Conservation (phyloP, 2,113 vertebrate species). For the Hiodon tergisus region DNA sequence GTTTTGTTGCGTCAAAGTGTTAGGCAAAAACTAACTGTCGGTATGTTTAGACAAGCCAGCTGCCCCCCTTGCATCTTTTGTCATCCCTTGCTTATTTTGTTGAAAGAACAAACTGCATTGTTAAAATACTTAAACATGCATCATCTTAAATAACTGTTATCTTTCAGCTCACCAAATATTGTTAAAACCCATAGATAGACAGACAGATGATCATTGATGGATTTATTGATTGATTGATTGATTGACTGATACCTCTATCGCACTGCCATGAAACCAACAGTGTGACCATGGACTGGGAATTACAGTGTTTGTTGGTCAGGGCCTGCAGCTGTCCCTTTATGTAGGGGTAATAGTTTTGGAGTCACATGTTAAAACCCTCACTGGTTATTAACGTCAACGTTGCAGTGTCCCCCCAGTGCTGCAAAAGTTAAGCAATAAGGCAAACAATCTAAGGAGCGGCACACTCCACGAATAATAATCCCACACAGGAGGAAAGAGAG, state of each 20-base stretch:
- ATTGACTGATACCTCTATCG: neutral
- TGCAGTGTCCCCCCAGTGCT: slow-evolving; percentile 49
- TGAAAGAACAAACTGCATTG: too few relatives aligned
- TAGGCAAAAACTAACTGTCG: too few relatives aligned
- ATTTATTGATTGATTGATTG: too few relatives aligned
- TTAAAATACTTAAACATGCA: too few relatives aligned
- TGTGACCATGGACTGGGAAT: neutral
- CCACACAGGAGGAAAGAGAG: slow-evolving; percentile 25
- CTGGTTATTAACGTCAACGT: slow-evolving; percentile 57
- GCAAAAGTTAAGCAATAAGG: slow-evolving; percentile 47
- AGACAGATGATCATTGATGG: too few relatives aligned
- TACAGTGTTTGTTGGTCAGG: slow-evolving; percentile 9
- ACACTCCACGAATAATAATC: slow-evolving; percentile 48
- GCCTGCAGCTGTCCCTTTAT: slow-evolving; percentile 61
- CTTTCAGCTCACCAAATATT: too few relatives aligned
- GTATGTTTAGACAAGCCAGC: too few relatives aligned
- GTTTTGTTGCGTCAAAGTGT: too few relatives aligned
- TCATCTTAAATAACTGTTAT: too few relatives aligned
- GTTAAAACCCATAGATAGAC: too few relatives aligned
- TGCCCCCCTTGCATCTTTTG: too few relatives aligned
- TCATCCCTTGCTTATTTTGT: too few relatives aligned
- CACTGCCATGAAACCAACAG: slow-evolving; percentile 24
- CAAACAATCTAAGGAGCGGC: slow-evolving; percentile 47
- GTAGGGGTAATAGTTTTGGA: slow-evolving; percentile 52
- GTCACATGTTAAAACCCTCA: slow-evolving; percentile 64